Evolutionary conservation across 1,140 invertebrate species (phyloP).

Genomic region (Apis cerana): DNA sequence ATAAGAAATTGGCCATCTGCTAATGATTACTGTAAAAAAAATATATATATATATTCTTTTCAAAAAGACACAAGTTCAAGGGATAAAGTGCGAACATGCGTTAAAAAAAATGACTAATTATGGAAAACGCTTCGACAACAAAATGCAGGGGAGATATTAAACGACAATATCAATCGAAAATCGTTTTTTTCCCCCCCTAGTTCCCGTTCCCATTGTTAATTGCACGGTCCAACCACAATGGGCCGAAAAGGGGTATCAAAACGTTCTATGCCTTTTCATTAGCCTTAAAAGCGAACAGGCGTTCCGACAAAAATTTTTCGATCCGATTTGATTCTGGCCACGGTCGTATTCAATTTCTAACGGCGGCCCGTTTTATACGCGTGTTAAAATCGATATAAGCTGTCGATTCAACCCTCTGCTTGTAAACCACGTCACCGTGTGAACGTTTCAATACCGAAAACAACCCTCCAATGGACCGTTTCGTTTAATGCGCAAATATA

Average conservation of each 20-base stretch:
- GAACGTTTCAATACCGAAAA: not conserved
- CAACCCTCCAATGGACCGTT: not conserved
- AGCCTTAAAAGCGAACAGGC: not conserved
- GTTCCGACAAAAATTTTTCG: not conserved
- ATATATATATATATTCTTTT: too few relatives aligned
- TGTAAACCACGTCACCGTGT: not conserved
- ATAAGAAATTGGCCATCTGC: too few relatives aligned
- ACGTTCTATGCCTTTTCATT: not conserved
- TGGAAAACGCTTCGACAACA: not conserved
- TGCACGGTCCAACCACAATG: not conserved
- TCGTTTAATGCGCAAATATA: not conserved
- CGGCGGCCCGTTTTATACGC: not conserved
- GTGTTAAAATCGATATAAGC: constrained; percentile 16
- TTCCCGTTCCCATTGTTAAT: not conserved
- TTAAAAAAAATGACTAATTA: not conserved
- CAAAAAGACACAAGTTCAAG: not conserved
- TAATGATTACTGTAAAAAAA: too few relatives aligned
- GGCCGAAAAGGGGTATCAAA: not conserved
- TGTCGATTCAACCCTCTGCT: not conserved
- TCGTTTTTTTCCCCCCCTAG: too few relatives aligned
- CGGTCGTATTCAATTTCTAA: not conserved
- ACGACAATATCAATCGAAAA: not conserved
- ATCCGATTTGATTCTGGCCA: not conserved
- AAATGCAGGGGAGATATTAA: not conserved
- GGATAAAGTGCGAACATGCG: not conserved